Conservation (phyloP, 2,888 invertebrate genomes). For the Melanostoma scalare region DNA sequence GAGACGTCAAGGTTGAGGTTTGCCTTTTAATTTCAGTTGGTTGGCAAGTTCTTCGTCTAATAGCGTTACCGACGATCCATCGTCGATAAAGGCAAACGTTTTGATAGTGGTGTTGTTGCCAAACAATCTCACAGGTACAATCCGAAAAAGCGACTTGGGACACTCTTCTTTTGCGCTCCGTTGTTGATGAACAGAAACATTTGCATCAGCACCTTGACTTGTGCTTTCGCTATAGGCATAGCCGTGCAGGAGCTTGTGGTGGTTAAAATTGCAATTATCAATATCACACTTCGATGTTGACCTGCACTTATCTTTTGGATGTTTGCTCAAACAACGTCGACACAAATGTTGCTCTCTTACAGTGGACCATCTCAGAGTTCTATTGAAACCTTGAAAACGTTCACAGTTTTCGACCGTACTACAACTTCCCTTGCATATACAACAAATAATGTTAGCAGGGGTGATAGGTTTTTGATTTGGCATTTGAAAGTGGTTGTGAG, state of each 20-base stretch:
- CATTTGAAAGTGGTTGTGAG: too few relatives aligned
- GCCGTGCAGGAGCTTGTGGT: slow-evolving; percentile 10
- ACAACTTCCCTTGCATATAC: too few relatives aligned
- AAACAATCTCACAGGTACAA: slow-evolving; percentile 16
- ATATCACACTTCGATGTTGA: neutral
- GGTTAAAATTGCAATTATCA: neutral
- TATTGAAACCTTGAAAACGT: too few relatives aligned
- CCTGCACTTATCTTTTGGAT: neutral
- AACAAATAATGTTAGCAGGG: too few relatives aligned
- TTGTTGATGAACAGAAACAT: too few relatives aligned
- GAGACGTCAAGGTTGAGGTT: slow-evolving; percentile 15
- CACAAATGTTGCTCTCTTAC: too few relatives aligned
- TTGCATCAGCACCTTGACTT: neutral
- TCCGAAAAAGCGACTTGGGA: neutral
- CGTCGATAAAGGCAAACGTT: slow-evolving; percentile 16
- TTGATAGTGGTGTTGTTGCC: neutral
- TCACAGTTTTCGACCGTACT: too few relatives aligned
- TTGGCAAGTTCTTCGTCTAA: slow-evolving; percentile 20
- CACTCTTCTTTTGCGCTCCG: neutral
- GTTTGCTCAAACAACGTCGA: too few relatives aligned
- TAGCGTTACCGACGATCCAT: slow-evolving; percentile 11
- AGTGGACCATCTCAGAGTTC: too few relatives aligned
- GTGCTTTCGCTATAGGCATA: neutral
- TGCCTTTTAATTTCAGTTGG: neutral
- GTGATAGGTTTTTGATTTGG: too few relatives aligned